These are phyloP conservation scores for Osmerus mordax DNA, from an alignment of 2,113 vertebrate species.

Conservation along the genomic window DNA sequence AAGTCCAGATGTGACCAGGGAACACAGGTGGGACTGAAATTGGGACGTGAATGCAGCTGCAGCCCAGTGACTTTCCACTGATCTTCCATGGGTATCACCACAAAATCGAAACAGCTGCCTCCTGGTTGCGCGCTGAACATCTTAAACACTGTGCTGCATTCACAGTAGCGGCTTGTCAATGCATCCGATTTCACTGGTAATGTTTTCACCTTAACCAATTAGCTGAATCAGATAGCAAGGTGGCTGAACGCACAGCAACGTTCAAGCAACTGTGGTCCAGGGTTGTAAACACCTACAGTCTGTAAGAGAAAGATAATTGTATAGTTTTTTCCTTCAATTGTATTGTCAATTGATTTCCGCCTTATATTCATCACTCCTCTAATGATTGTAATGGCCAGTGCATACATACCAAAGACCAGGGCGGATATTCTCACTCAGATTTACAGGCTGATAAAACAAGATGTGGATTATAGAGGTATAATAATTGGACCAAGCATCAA, in stretches of 20 bases:
- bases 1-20: too few species aligned
- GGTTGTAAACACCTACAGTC: too few species aligned
- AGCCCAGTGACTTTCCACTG: too few species aligned
- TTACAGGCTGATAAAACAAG: slow-evolving; percentile 34
- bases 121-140: too few species aligned
- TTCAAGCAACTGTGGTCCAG: too few species aligned
- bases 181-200: slow-evolving; percentile 48
- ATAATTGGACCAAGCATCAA: slow-evolving; percentile 17
- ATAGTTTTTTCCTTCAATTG: not conserved
- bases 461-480: slow-evolving; percentile 15
- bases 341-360: not conserved
- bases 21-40: too few species aligned
- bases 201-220: slow-evolving; percentile 37
- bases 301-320: too few species aligned
- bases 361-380: not conserved
- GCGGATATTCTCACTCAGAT: slow-evolving; percentile 27
- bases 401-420: not conserved
- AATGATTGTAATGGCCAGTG: not conserved
- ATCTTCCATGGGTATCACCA: too few species aligned
- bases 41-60: too few species aligned
- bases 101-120: too few species aligned
- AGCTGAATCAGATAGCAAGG: slow-evolving; percentile 29
- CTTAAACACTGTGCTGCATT: too few species aligned
- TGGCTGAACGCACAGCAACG: not conserved
- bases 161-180: slow-evolving; percentile 12